Evolutionary conservation across 1,140 invertebrate genomes (phyloP), one percentile per base, ranked within the genome.

Genomic region (Zaprionus kolodkinae): DNA sequence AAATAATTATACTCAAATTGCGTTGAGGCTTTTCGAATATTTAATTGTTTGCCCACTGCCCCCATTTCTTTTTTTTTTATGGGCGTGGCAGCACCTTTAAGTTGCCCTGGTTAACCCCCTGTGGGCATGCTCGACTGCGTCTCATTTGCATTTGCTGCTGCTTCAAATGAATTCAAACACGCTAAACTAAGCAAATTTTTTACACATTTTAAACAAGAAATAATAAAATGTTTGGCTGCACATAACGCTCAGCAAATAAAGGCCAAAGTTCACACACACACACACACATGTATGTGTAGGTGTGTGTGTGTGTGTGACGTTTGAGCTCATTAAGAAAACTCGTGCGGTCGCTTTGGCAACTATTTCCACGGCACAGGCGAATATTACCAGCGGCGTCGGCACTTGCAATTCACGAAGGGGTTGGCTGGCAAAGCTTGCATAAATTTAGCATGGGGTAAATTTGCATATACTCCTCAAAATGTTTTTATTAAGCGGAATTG

Each of bases 1-100:
- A 87, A 82, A 87, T 87, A 83, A 86, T 83, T 87, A 87, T 82
- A 76, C 63, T 79, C 43, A 82, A 86, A 76, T 78, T 78, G 79
- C 70, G 85, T 71, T 63, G 79, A 83, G 79, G 83, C 74, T 82
- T 86, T 45, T 50, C 17, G 3, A 21, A 87, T 79, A 79, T 87
- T 87, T 87, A 87, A 87, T 87, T 87, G 76, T 87, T 82, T 69
- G 76, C 57, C 70, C 64, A 70, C 56, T 10, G 50, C 40, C 5
- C 64, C 54, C 61, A 35, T 64, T 68, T 7, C 30, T 7, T 2
- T 50, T 7, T 2, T 50, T 63, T 21, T 21, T 21, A 52, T 6
- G 45, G 61, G 73, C 65, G 72, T 60, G 69, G 65, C 43, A 21
- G 17, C 38, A 10, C 45, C 70, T 72, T 77, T 54, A 78, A 79